phyloP scores from a whole-genome alignment of 2,888 invertebrate species.

The Amaurobius ferox region DNA sequence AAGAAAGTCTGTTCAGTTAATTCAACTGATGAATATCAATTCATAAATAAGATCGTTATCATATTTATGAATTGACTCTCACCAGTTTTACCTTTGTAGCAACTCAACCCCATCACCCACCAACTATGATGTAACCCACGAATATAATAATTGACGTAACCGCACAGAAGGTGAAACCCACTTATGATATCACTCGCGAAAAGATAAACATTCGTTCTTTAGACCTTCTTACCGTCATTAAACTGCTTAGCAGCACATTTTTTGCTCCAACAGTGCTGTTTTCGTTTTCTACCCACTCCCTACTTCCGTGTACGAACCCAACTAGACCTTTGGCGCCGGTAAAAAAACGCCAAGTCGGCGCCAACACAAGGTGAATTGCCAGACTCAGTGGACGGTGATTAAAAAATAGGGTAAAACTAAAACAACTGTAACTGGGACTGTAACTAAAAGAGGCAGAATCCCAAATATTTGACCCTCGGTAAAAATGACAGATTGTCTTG shows the following conservation, averaged over 20 bases:
- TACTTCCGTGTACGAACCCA: slow-evolving; percentile 16
- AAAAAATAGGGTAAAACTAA: not conserved
- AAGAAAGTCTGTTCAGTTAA: too few species aligned
- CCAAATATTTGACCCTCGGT: slow-evolving; percentile 57
- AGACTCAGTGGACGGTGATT: slow-evolving; percentile 14
- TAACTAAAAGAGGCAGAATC: slow-evolving; percentile 46
- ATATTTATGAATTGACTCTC: too few species aligned
- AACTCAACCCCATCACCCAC: not conserved
- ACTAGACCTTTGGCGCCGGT: slow-evolving; percentile 25
- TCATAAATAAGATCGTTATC: too few species aligned
- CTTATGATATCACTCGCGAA: not conserved
- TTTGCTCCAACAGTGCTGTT: not conserved
- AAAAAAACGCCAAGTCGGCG: slow-evolving; percentile 58
- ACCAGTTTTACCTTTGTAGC: too few species aligned
- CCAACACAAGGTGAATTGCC: slow-evolving; percentile 62
- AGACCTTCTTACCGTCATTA: slow-evolving; percentile 9
- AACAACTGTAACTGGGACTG: slow-evolving; percentile 12
- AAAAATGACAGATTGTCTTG: slow-evolving; percentile 34
- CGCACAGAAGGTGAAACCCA: not conserved
- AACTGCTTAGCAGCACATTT: slow-evolving; percentile 4
- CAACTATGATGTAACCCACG: not conserved
- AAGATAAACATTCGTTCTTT: not conserved
- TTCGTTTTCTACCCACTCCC: not conserved
- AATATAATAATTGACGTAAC: slow-evolving; percentile 5
- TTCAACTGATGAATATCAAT: too few species aligned